These are phyloP conservation scores for Cyprinodon tularosa DNA, from an alignment of 2,113 vertebrate species.

Conservation along the genomic window DNA sequence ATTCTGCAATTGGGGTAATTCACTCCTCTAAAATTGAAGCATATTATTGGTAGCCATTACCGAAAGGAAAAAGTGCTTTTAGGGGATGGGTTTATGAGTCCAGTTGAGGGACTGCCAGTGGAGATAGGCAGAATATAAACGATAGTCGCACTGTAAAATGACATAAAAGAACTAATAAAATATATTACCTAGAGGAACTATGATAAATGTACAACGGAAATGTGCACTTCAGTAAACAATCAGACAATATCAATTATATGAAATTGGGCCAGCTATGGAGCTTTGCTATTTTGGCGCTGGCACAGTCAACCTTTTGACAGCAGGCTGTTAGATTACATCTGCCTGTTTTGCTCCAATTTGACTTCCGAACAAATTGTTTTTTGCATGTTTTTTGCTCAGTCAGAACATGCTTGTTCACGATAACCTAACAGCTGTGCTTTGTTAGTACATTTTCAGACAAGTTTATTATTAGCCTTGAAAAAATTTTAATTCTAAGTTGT, in stretches of 20 bases:
- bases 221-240: slow-evolving; percentile 81
- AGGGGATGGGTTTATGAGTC: slow-evolving; percentile 54
- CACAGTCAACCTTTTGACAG: slow-evolving; percentile 79
- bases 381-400: slow-evolving; percentile 49
- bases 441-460: slow-evolving; percentile 5
- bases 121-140: slow-evolving; percentile 77
- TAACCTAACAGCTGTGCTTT: slow-evolving; percentile 11
- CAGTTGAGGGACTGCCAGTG: slow-evolving; percentile 67
- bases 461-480: background rate
- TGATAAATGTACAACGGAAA: slow-evolving; percentile 73
- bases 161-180: slow-evolving; percentile 80
- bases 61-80: slow-evolving; percentile 66
- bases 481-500: background rate
- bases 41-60: slow-evolving; percentile 72
- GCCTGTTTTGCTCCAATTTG: slow-evolving; percentile 60
- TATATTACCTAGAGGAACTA: slow-evolving; percentile 70
- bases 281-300: slow-evolving; percentile 63
- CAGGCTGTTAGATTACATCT: slow-evolving; percentile 62
- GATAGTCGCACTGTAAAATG: slow-evolving; percentile 71
- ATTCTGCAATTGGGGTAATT: slow-evolving; percentile 77
- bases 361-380: slow-evolving; percentile 64
- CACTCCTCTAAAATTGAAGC: slow-evolving; percentile 70
- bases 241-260: slow-evolving; percentile 73
- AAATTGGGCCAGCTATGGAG: slow-evolving; percentile 72
- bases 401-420: slow-evolving; percentile 28